Evolutionary conservation across 2,797 vertebrate genomes (phyloP).

Genomic region (Silurus aristotelis): DNA sequence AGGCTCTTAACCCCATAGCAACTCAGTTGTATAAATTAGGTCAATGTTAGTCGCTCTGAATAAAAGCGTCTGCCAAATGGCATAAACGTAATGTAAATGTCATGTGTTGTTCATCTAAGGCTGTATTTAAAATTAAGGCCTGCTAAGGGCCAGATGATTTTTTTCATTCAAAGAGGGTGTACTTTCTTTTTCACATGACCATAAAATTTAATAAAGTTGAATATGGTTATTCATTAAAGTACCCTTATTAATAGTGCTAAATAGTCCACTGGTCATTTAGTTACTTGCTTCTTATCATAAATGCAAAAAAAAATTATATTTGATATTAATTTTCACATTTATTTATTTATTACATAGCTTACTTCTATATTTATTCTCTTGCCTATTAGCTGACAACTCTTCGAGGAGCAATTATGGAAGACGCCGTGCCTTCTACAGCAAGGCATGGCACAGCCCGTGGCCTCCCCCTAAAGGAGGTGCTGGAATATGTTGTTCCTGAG

Average conservation of each 20-base stretch:
- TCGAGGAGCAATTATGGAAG: constrained; percentile 92
- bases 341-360: not conserved
- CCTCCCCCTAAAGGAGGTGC: constrained; percentile 92
- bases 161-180: no score
- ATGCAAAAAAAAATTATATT: not conserved
- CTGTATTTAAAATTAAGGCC: no score
- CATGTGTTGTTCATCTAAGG: no score
- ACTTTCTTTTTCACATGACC: no score
- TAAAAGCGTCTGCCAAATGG: no score
- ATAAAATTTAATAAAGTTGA: not conserved
- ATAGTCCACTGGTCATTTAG: not conserved
- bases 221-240: not conserved
- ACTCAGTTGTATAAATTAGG: no score
- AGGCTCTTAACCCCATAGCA: no score
- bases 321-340: not conserved
- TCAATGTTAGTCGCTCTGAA: no score
- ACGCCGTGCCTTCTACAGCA: constrained; percentile 93
- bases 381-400: constrained; percentile 85
- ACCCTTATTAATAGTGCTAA: not conserved
- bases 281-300: no score
- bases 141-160: no score
- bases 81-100: no score
- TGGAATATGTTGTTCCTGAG: constrained; percentile 94
- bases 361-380: constrained; percentile 2
- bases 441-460: constrained; percentile 91